Conservation (phyloP, 2,797 vertebrate species). For the Myotis planiceps region DNA sequence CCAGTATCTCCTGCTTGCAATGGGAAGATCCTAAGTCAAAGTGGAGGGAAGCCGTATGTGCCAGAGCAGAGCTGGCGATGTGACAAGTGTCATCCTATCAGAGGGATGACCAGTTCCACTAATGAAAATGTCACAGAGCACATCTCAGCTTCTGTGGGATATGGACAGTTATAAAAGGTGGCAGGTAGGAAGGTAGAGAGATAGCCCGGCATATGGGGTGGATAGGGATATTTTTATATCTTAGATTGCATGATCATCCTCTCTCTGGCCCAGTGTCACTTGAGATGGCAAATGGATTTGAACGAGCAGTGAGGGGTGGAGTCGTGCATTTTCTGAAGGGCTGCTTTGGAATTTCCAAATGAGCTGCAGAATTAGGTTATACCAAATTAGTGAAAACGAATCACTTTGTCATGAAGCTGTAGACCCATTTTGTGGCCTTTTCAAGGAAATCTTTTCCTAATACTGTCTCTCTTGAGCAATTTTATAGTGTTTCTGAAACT, state of each 20-base stretch:
- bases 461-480: slow-evolving; percentile 46
- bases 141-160: not conserved
- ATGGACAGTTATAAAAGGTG: not conserved
- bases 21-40: slow-evolving; percentile 28
- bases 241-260: not conserved
- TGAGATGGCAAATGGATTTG: slow-evolving; percentile 11
- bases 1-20: not conserved
- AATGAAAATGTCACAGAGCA: slow-evolving; percentile 59
- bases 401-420: not conserved
- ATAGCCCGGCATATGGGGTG: not conserved
- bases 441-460: slow-evolving; percentile 38
- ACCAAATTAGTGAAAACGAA: slow-evolving; percentile 49
- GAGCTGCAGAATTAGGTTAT: slow-evolving; percentile 15
- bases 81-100: not conserved
- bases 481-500: slow-evolving; percentile 52
- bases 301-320: not conserved
- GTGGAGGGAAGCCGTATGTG: not conserved
- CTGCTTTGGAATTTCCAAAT: slow-evolving; percentile 35
- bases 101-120: slow-evolving; percentile 24
- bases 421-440: slow-evolving; percentile 43
- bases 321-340: slow-evolving; percentile 15
- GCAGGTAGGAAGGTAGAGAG: not conserved
- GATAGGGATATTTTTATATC: not conserved
- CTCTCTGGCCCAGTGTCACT: not conserved
- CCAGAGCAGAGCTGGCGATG: slow-evolving; percentile 15